Evolutionary conservation across 2,888 invertebrate species (phyloP), one percentile per base, ranked within the genome.

Genomic region (Coecobrya sp.): DNA sequence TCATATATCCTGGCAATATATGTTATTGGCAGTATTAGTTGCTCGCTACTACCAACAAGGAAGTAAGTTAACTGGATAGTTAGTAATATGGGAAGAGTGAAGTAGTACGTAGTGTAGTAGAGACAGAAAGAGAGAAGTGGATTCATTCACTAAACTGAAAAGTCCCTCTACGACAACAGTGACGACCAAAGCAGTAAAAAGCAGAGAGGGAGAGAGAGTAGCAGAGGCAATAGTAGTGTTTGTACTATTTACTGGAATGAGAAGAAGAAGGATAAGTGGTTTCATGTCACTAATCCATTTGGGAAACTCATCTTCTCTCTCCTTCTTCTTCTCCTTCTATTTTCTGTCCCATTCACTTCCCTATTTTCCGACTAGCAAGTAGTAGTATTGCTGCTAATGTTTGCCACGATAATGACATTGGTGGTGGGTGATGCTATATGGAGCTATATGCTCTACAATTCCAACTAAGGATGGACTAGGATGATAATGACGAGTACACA

Each of bases 201-300:
- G n/a, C 36, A 36, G 16, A 19, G 7, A 25, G 25, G 11, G n/a
- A n/a, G n/a, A n/a, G n/a, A 65, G 65, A 3, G 65, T 10, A 27
- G 76, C 25, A 81, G 19, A n/a, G 13, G 36, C 13, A 70, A 19
- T 49, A 22, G 73, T 22, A 49, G 36, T 10, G 79, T 79, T 59
- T 59, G 42, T 59, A 82, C 36, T 42, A 30, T 25, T 84, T 76
- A 85, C 85, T 82, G 81, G 82, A 89, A 89, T 89, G 82, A 81
- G 70, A 65, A 82, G 73, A 82, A 87, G 65, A 73, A 73, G 81
- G 49, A 84, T 84, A 81, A 89, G 89, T 91, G 90, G 90, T 91
- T 91, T 91, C 90, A 91, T 91, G 90, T 86, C 90, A 91, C 90
- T 91, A 91, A 91, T 91, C 90, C 90, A 91, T 91, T 91, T 91